These are phyloP conservation scores for Trematocara zebra DNA, from an alignment of 2,113 vertebrate genomes.

Conservation along the genomic window DNA sequence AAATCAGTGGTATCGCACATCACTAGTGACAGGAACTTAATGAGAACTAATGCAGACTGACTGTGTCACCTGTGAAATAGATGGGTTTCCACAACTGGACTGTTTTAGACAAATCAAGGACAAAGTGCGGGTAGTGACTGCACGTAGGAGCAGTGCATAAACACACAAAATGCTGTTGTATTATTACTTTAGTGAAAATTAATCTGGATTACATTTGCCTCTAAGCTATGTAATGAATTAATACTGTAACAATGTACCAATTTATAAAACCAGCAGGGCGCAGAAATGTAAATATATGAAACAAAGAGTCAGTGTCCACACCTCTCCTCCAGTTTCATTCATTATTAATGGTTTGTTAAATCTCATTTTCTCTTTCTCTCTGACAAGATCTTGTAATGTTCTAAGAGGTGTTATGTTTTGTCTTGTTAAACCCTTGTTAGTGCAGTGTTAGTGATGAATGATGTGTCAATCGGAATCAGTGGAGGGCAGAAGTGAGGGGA, in stretches of 20 bases:
- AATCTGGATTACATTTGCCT: neutral
- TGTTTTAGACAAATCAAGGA: neutral
- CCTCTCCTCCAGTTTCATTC: neutral
- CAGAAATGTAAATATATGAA: neutral
- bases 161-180: neutral
- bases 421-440: constrained; percentile 24
- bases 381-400: constrained; percentile 27
- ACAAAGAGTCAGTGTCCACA: neutral
- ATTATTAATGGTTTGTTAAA: constrained; percentile 40
- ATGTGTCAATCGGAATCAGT: neutral
- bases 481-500: neutral
- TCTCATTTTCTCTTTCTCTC: neutral
- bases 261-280: neutral
- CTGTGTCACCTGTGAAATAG: neutral
- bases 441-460: neutral
- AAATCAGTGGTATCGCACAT: too few relatives aligned
- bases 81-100: neutral
- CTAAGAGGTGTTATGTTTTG: constrained; percentile 24
- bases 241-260: neutral
- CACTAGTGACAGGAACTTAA: too few relatives aligned
- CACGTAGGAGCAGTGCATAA: neutral
- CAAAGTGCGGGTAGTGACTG: neutral
- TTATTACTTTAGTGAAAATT: neutral
- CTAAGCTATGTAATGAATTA: neutral
- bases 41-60: constrained; percentile 5